phyloP scores from a whole-genome alignment of 92 coral and sea anemone species.

The Anthopleura xanthogrammica region DNA sequence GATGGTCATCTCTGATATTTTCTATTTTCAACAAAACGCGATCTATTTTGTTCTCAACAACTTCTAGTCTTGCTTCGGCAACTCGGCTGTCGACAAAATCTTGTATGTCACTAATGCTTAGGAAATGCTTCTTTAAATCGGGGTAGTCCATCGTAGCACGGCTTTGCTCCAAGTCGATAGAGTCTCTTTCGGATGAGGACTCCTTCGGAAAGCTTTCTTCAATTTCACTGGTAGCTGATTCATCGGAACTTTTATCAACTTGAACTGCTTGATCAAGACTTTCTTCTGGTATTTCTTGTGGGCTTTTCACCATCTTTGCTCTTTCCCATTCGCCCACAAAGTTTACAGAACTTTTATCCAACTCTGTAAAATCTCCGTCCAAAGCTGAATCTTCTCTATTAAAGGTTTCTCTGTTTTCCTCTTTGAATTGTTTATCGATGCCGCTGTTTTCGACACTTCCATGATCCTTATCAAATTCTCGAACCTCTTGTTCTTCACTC shows the following conservation, averaged over 20 bases:
- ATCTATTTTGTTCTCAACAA: conserved; percentile 55
- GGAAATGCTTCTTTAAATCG: not conserved
- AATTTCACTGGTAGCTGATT: not conserved
- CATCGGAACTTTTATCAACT: not conserved
- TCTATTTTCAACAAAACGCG: conserved; percentile 39
- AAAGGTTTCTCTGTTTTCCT: not conserved
- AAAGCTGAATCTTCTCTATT: not conserved
- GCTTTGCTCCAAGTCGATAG: conserved; percentile 9
- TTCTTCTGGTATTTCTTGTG: not conserved
- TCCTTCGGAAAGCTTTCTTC: not conserved
- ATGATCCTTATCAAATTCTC: not conserved
- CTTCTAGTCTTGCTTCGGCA: conserved; percentile 60
- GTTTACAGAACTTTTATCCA: not conserved
- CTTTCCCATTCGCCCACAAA: not conserved
- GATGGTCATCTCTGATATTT: conserved; percentile 27
- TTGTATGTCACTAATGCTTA: conserved; percentile 28
- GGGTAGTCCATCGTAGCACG: not conserved
- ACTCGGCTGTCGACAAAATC: conserved; percentile 52
- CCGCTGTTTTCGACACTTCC: conserved; percentile 15
- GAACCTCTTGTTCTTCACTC: not conserved
- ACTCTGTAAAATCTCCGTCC: not conserved
- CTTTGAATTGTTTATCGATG: not conserved
- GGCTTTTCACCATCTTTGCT: not conserved
- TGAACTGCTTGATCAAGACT: not conserved
- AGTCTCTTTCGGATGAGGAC: not conserved